phyloP scores from a whole-genome alignment of 2,797 vertebrate species.

The Champsocephalus esox region DNA sequence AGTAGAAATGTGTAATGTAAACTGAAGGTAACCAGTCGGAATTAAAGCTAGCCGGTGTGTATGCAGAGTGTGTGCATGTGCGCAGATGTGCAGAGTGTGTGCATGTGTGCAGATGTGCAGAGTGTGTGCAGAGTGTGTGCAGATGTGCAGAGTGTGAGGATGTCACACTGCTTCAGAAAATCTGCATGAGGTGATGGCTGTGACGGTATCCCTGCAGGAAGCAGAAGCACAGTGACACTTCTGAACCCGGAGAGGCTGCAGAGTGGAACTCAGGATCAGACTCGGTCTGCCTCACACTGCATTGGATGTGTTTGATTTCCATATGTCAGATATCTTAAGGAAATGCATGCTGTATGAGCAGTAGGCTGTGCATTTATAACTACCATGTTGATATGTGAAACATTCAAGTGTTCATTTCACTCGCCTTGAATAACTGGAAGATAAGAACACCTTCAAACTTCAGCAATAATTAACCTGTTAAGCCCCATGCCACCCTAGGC shows the following conservation, averaged over 20 bases:
- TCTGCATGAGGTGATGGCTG: constrained; percentile 49
- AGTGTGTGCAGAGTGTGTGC: neutral
- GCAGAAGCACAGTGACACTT: constrained; percentile 50
- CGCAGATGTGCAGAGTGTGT: no score
- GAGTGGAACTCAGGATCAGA: constrained; percentile 42
- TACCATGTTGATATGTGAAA: no score
- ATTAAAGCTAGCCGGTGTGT: no score
- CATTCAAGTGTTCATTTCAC: no score
- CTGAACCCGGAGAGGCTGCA: constrained; percentile 39
- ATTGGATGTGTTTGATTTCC: neutral
- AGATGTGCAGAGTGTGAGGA: constrained; percentile 1
- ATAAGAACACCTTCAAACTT: no score
- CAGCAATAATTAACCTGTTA: no score
- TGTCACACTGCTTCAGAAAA: constrained; percentile 13
- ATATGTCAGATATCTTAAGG: no score
- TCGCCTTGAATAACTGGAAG: no score
- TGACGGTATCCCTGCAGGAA: constrained; percentile 45
- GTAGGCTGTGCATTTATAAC: neutral
- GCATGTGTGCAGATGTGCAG: neutral
- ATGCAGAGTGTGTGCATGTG: neutral
- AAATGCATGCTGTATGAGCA: neutral
- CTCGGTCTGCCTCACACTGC: neutral
- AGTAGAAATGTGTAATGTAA: no score
- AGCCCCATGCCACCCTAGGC: no score
- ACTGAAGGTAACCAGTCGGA: no score